Conservation (phyloP, 2,113 vertebrate genomes). For the Eudorcas thomsonii region DNA sequence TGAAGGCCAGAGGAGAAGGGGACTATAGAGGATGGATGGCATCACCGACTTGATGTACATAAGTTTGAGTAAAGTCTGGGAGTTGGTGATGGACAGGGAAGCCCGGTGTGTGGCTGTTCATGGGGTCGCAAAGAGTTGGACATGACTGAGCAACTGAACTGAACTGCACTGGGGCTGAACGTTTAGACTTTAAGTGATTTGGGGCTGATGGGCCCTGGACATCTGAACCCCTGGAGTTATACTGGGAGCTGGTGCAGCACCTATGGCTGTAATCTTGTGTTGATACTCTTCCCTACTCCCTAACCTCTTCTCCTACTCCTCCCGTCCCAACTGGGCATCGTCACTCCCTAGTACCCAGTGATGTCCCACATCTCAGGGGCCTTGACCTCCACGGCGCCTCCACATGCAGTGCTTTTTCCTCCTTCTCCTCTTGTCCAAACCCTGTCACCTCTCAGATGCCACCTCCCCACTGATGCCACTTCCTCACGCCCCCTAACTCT, state of each 20-base stretch:
- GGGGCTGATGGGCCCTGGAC: neutral
- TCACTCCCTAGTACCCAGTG: neutral
- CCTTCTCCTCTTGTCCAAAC: neutral
- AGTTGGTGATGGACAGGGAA: neutral
- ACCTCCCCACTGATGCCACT: neutral
- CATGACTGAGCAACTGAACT: neutral
- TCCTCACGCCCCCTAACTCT: neutral
- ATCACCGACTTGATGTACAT: rapidly evolving
- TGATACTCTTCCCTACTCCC: neutral
- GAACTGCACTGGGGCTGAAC: neutral
- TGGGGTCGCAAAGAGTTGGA: neutral
- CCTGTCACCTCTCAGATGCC: neutral
- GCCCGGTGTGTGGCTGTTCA: rapidly evolving
- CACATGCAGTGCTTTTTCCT: neutral
- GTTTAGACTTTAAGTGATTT: neutral
- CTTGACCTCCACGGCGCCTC: neutral
- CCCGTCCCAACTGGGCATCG: neutral
- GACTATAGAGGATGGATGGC: neutral
- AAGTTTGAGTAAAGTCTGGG: neutral
- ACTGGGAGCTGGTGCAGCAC: too few relatives aligned
- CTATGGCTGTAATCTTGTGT: rapidly evolving
- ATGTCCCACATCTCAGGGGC: neutral
- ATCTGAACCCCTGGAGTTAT: neutral
- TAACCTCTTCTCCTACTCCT: neutral
- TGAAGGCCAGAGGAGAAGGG: neutral